A percentile compares a stretch with the other conserved stretches of the same genome.
phyloP scores from a whole-genome alignment of 2,113 vertebrate genomes.

The Ochotona princeps region DNA sequence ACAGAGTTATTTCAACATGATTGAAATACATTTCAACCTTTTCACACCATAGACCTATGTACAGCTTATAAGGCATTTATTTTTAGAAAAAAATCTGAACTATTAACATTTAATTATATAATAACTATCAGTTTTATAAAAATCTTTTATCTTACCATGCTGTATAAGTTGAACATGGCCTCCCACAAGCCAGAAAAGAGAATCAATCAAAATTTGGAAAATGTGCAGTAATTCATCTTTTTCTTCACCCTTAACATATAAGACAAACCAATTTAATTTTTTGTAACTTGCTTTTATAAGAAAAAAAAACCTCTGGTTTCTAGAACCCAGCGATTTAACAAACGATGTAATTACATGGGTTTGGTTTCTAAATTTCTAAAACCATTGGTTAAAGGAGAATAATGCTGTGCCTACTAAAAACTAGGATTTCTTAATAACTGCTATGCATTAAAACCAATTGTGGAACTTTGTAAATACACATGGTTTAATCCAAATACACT shows the following conservation, averaged over 20 bases:
- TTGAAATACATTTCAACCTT: background rate
- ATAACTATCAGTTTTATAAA: conserved; percentile 29
- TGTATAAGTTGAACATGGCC: conserved; percentile 87
- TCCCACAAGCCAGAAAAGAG: conserved; percentile 90
- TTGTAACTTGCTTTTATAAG: background rate
- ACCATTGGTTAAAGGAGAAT: background rate
- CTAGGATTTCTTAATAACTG: background rate
- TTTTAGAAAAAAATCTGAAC: background rate
- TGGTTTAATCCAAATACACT: conserved; percentile 35
- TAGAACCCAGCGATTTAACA: background rate
- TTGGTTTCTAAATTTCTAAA: conserved; percentile 58
- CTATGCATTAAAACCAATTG: background rate
- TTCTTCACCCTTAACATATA: conserved; percentile 87
- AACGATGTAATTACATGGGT: background rate
- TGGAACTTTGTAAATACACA: conserved; percentile 20
- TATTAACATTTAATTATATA: conserved; percentile 16
- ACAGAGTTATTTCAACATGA: conserved; percentile 5
- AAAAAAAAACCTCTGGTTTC: background rate
- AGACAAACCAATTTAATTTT: conserved; percentile 39
- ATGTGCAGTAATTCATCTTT: conserved; percentile 85
- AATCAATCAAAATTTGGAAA: conserved; percentile 90
- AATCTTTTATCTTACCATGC: conserved; percentile 86
- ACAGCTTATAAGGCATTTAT: background rate
- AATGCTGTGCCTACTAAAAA: background rate
- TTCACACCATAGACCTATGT: background rate